Evolutionary conservation across 2,888 invertebrate genomes (phyloP).

Genomic region (Melitaea athalia): DNA sequence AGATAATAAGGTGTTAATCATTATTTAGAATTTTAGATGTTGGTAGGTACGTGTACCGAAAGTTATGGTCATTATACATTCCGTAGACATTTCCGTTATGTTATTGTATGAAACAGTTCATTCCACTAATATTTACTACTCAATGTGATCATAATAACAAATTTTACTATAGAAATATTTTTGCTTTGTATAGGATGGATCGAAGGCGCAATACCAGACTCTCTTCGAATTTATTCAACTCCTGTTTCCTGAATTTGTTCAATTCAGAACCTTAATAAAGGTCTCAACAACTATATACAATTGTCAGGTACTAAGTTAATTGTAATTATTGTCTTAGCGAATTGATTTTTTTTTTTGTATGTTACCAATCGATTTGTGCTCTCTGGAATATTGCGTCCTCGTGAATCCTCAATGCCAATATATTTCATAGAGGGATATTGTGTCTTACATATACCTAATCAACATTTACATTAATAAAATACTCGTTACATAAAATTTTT

Average conservation of each 20-base stretch:
- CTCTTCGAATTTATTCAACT: constrained; percentile 54
- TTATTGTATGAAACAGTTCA: no score
- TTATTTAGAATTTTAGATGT: no score
- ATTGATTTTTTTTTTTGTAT: constrained; percentile 12
- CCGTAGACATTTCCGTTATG: neutral
- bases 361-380: constrained; percentile 6
- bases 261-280: constrained; percentile 36
- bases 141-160: neutral
- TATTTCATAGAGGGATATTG: neutral
- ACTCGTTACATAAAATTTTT: constrained; percentile 14
- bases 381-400: constrained; percentile 68
- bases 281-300: constrained; percentile 29
- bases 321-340: constrained; percentile 35
- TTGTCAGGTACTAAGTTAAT: constrained; percentile 43
- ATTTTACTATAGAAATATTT: constrained; percentile 21
- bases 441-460: neutral
- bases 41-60: no score
- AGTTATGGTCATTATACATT: neutral
- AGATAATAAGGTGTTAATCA: no score
- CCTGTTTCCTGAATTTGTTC: constrained; percentile 56
- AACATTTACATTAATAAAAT: constrained; percentile 3
- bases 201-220: constrained; percentile 76
- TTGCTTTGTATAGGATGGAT: constrained; percentile 66
- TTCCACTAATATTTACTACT: no score
- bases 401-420: constrained; percentile 77